phyloP scores from a whole-genome alignment of 2,888 invertebrate species.

The Digitonthophagus gazella region DNA sequence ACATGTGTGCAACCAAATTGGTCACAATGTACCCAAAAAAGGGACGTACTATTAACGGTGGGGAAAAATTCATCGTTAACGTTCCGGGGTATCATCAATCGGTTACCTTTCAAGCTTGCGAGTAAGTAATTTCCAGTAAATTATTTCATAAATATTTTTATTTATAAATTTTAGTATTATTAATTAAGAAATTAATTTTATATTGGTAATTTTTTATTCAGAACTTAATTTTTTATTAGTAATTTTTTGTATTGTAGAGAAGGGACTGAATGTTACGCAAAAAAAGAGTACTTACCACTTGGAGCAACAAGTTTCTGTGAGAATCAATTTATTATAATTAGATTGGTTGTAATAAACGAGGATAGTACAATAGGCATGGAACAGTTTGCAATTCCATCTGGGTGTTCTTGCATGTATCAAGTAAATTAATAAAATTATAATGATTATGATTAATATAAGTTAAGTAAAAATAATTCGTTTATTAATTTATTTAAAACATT shows the following conservation, averaged over 20 bases:
- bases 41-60: slow-evolving; percentile 12
- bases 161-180: not conserved
- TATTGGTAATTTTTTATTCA: too few species aligned
- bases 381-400: slow-evolving; percentile 21
- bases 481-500: too few species aligned
- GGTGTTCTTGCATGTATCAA: slow-evolving; percentile 22
- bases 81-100: slow-evolving; percentile 11
- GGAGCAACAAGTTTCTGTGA: slow-evolving; percentile 18
- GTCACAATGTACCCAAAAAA: slow-evolving; percentile 1
- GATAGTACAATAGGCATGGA: slow-evolving; percentile 10
- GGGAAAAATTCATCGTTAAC: slow-evolving; percentile 21
- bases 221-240: not conserved
- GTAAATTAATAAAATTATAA: not conserved
- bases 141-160: not conserved
- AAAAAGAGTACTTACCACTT: slow-evolving; percentile 2
- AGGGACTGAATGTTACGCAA: slow-evolving; percentile 5
- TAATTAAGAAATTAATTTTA: too few species aligned
- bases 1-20: slow-evolving; percentile 18
- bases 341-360: slow-evolving; percentile 23
- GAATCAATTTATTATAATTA: slow-evolving; percentile 19
- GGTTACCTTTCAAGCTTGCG: slow-evolving; percentile 17
- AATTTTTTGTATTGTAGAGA: slow-evolving; percentile 10
- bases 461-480: slow-evolving; percentile 6
- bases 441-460: too few species aligned
- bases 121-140: slow-evolving; percentile 22